phyloP scores from a whole-genome alignment of 2,797 vertebrate species.

The Spondyliosoma cantharus region DNA sequence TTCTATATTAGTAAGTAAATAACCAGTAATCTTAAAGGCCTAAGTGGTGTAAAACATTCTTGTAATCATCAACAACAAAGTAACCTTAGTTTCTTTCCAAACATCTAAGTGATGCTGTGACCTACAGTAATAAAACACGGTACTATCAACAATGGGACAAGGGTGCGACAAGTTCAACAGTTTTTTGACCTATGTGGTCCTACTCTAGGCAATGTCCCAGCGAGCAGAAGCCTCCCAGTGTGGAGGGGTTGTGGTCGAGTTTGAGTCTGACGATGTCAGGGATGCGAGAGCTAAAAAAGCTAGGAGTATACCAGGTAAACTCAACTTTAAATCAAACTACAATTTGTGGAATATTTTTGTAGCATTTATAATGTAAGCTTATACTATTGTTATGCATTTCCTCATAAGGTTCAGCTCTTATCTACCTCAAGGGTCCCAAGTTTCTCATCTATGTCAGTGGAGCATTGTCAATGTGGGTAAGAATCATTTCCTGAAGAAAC shows the following conservation, averaged over 20 bases:
- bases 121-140: conserved; percentile 5
- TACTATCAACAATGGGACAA: conserved; percentile 21
- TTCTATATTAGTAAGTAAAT: conserved; percentile 2
- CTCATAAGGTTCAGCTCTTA: conserved; percentile 79
- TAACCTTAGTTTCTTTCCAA: not conserved
- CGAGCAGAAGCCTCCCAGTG: conserved; percentile 76
- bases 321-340: conserved; percentile 13
- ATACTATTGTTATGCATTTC: conserved; percentile 41
- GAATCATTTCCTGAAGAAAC: conserved; percentile 65
- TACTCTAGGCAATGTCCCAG: conserved; percentile 79
- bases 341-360: conserved; percentile 13
- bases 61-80: not conserved
- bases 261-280: conserved; percentile 77
- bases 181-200: conserved; percentile 48
- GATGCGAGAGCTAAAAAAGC: conserved; percentile 68
- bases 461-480: conserved; percentile 88
- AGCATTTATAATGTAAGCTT: conserved; percentile 24
- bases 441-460: conserved; percentile 86
- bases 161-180: conserved; percentile 48
- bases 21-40: not conserved
- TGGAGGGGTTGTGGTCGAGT: conserved; percentile 79
- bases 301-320: conserved; percentile 80
- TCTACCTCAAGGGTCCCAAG: conserved; percentile 84
- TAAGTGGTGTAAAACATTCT: not conserved
- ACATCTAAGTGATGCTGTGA: conserved; percentile 6